Evolutionary conservation across 2,888 invertebrate species (phyloP).

Genomic region (Melanargia galathea): DNA sequence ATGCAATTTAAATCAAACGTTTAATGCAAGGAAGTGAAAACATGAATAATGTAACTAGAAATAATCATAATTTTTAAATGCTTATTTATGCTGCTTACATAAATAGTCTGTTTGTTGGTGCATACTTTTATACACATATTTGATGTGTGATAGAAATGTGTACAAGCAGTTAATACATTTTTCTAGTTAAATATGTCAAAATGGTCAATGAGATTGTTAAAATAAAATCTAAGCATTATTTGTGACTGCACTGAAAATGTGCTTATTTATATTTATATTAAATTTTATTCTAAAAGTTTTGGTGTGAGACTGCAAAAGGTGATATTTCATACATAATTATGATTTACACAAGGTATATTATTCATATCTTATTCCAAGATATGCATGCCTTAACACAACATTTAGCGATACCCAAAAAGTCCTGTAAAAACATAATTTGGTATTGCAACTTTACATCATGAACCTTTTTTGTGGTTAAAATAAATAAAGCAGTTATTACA

Average conservation of each 20-base stretch:
- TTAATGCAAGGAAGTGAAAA: background rate
- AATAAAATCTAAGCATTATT: constrained; percentile 2
- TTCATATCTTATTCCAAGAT: background rate
- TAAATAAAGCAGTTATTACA: constrained; percentile 8
- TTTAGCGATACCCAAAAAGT: background rate
- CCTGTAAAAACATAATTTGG: background rate
- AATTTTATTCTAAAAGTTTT: background rate
- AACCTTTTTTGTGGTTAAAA: background rate
- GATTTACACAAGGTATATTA: background rate
- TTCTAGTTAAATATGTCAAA: too few relatives aligned
- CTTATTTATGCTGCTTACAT: too few relatives aligned
- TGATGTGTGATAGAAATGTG: too few relatives aligned
- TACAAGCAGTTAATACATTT: too few relatives aligned
- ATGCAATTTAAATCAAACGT: background rate
- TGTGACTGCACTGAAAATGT: background rate
- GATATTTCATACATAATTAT: background rate
- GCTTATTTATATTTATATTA: background rate
- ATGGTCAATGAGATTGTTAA: background rate
- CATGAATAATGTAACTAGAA: too few relatives aligned
- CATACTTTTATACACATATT: too few relatives aligned
- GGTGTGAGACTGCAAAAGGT: background rate
- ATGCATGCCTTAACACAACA: background rate
- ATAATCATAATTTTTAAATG: background rate
- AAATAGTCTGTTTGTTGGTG: too few relatives aligned
- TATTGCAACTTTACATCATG: background rate